Conservation (phyloP, 1,140 invertebrate genomes). For the Glossosoma conforme region DNA sequence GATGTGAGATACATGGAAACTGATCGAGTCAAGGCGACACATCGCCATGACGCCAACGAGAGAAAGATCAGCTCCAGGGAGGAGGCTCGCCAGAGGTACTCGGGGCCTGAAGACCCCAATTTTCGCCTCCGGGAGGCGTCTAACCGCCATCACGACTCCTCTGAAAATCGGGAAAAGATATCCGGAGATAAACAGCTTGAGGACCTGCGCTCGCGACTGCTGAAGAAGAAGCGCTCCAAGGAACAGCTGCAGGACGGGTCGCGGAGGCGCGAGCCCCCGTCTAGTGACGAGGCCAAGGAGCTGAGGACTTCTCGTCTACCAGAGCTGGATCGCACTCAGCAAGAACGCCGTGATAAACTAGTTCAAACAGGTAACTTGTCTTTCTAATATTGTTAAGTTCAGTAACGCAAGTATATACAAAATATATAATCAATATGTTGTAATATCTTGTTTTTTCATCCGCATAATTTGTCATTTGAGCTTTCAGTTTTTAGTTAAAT, state of each 20-base stretch:
- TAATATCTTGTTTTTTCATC: too few relatives aligned
- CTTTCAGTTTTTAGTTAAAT: not conserved
- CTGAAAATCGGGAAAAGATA: slow-evolving; percentile 53
- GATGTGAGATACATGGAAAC: slow-evolving; percentile 29
- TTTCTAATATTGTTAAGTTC: slow-evolving; percentile 15
- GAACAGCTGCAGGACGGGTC: slow-evolving; percentile 50
- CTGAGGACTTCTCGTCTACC: slow-evolving; percentile 31
- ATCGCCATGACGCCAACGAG: slow-evolving; percentile 2
- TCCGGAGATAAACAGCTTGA: slow-evolving; percentile 59
- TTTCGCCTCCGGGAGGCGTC: not conserved
- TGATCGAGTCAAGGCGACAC: slow-evolving; percentile 32
- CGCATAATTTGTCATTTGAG: too few relatives aligned
- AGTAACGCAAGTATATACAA: too few relatives aligned
- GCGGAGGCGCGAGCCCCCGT: slow-evolving; percentile 31
- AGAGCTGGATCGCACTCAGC: slow-evolving; percentile 51
- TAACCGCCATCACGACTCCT: slow-evolving; percentile 42
- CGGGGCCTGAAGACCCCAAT: not conserved
- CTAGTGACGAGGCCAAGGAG: slow-evolving; percentile 36
- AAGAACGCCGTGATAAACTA: slow-evolving; percentile 58
- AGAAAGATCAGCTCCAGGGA: slow-evolving; percentile 12
- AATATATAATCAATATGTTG: too few relatives aligned
- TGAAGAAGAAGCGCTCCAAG: slow-evolving; percentile 57
- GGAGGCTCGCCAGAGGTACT: slow-evolving; percentile 8
- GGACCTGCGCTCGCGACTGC: slow-evolving; percentile 65
- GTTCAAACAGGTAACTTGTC: slow-evolving; percentile 53